Base-by-base conservation (phyloP, 2,113 vertebrate genomes). In the Sylvietta virens region DNA sequence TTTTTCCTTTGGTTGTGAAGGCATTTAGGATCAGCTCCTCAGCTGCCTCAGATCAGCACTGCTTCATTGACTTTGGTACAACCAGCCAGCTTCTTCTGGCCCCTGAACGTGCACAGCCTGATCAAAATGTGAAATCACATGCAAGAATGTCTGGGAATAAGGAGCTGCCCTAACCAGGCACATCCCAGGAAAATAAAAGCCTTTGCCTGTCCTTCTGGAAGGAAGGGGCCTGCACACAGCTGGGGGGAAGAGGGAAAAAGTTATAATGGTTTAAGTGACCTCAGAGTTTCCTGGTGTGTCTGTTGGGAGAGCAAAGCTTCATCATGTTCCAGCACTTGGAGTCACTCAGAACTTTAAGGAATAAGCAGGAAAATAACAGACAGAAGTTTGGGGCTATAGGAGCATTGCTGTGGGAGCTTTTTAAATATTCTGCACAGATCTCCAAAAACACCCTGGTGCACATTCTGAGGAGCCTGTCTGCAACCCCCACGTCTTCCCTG, bases 241-340 rank as follows among this genome's bases (percentile, higher is more conserved):
- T 94, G 86, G 11, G 37, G 58, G 81, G 54, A 85, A 78, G 51
- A 67, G 19, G 79, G 28, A 67, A 92, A 77, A 86, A 83, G 58
- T 81, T 83, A 39, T 54, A 91, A 90, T 60, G 47, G 79, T 76
- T 77, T 48, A 90, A 94, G 94, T 96, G 88, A 97, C 71, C 94
- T 95, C 97, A 95, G 88, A 86, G 77, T 92, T 96, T 94, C 88
- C 94, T 93, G 81, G 73, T 61, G 82, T 62, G 74, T 76, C 92
- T 94, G 64, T 6, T 51, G 80, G 92, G 93, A 93, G 33, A 70
- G 42, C 45, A 86, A 64, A 83, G 33, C 57, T 62, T 81, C 39
- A 1, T 40, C 42, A 1, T 12, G 62, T 74, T 92, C 95, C 84
- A 96, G 73, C 61, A 26, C 81, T 89, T 15, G 0, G 54, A 89